Base-by-base conservation (phyloP, 1,140 invertebrate genomes). In the Diachasmimorpha longicaudata region DNA sequence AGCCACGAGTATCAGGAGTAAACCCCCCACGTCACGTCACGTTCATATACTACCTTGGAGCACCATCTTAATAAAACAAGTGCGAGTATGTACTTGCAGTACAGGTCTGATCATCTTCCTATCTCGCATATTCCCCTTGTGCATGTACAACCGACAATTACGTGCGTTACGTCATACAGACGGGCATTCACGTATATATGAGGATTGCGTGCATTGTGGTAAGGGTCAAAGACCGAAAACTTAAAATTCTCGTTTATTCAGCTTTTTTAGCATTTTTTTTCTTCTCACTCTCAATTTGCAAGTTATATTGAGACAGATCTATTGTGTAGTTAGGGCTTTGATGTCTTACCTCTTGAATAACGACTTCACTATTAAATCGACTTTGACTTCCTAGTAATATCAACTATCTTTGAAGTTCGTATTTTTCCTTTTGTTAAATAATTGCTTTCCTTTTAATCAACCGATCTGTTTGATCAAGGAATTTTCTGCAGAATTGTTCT, bases 61-160 rank as follows among this genome's bases (percentile, higher is more conserved):
- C n/a, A 19, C 11, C 31, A 21, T 63, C 31, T 37, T 37, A 73
- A 73, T 25, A 58, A 36, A 19, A 55, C 36, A 70, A 71, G 52
- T 66, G 55, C 48, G 48, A 58, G 72, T 44, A 70, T 71, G 76
- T 80, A 77, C 79, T 75, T 58, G 52, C 77, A 79, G 70, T 81
- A 78, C 79, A 25, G 76, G 46, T 48, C 58, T 21, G 11, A 70
- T 19, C 52, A 55, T 67, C 71, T 74, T 81, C 78, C 85, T 88
- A 77, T 82, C 75, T 80, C 81, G 83, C 83, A 88, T 88, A 86
- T 86, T 84, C 78, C 73, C 86, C 86, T 84, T 84, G 77, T 85
- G 80, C 78, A 83, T 82, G 85, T 87, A 87, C 85, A 83, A 79
- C 80, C 81, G 80, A 88, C 85, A 88, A 88, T 88, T 88, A 87